These are phyloP conservation scores for Thymallus thymallus DNA, from an alignment of 2,113 vertebrate genomes.

Conservation along the genomic window DNA sequence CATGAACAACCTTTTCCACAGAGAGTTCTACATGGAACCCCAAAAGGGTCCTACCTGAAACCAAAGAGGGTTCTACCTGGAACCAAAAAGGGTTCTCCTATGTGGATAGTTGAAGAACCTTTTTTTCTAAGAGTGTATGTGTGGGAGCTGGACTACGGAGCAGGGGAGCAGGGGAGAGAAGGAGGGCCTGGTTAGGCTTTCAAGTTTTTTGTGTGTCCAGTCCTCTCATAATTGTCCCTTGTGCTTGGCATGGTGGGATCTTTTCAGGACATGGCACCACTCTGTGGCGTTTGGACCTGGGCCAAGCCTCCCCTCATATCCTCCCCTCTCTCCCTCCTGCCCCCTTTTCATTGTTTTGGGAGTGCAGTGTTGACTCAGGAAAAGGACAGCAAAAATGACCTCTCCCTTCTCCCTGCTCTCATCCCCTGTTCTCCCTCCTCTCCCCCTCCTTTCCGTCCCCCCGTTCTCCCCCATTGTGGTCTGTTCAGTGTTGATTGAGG, in stretches of 20 bases:
- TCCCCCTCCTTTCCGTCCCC: not conserved
- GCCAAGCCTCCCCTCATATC: not conserved
- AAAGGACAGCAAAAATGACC: no score
- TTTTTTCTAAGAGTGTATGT: no score
- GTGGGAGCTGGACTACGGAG: no score
- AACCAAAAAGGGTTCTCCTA: no score
- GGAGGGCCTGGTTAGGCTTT: not conserved
- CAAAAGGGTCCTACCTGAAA: no score
- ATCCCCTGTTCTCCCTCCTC: not conserved
- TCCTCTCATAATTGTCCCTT: not conserved
- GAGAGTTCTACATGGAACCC: no score
- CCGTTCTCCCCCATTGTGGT: no score
- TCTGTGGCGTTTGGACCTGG: not conserved
- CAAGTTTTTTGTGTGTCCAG: conserved; percentile 2
- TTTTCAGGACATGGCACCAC: not conserved
- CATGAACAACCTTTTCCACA: no score
- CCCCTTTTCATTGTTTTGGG: not conserved
- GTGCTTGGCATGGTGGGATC: not conserved
- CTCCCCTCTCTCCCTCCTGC: not conserved
- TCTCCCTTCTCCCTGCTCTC: not conserved
- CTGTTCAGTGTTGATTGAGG: no score
- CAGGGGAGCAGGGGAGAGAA: not conserved
- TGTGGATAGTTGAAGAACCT: no score
- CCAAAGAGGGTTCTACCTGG: no score
- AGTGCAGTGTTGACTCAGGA: not conserved